Evolutionary conservation across 2,888 invertebrate genomes (phyloP).

Genomic region (Philereme vetulata): DNA sequence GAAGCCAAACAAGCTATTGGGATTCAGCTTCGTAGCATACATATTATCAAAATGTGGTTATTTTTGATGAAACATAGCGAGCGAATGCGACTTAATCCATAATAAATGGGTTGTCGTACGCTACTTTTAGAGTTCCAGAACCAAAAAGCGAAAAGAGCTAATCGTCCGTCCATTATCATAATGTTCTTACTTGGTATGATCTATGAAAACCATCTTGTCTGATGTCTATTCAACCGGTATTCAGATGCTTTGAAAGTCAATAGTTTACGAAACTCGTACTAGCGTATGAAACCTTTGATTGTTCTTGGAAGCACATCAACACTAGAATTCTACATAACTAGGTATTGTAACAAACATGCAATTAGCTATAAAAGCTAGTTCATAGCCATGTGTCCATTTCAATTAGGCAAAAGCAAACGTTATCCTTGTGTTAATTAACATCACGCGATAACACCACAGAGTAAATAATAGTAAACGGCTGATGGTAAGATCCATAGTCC

Average conservation of each 20-base stretch:
- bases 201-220: too few species aligned
- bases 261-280: too few species aligned
- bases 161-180: too few species aligned
- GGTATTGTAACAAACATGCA: constrained; percentile 5
- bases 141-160: too few species aligned
- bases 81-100: too few species aligned
- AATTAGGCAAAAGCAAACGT: constrained; percentile 34
- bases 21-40: constrained; percentile 18
- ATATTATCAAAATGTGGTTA: too few species aligned
- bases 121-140: too few species aligned
- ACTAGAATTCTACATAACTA: not conserved
- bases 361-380: constrained; percentile 29
- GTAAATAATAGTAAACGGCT: constrained; percentile 3
- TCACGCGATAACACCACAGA: constrained; percentile 25
- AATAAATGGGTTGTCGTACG: too few species aligned
- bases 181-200: too few species aligned
- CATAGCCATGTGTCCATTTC: constrained; percentile 28
- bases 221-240: too few species aligned
- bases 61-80: too few species aligned
- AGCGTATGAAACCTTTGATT: not conserved
- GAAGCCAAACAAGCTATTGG: constrained; percentile 37
- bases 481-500: constrained; percentile 17
- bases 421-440: constrained; percentile 34
- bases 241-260: too few species aligned
- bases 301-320: not conserved